Conservation (phyloP, 2,797 vertebrate species). For the Myoxocephalus aenaeus region DNA sequence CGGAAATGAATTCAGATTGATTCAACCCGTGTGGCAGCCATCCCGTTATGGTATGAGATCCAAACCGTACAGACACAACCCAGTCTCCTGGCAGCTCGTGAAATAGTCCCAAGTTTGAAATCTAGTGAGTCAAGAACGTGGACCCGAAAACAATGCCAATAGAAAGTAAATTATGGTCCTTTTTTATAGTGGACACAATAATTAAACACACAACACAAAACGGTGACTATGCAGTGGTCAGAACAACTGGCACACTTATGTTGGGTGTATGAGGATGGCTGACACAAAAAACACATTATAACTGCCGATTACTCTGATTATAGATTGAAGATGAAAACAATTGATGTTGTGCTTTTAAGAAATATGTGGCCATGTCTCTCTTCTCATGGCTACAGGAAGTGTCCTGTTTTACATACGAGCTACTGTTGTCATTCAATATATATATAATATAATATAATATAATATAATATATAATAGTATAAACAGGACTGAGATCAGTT, state of each 20-base stretch:
- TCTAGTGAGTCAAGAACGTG: background rate
- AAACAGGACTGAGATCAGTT: slow-evolving; percentile 3
- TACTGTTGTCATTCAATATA: too few relatives aligned
- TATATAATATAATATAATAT: too few relatives aligned
- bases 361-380: too few relatives aligned
- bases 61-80: background rate
- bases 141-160: background rate
- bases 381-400: too few relatives aligned
- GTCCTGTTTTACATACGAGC: too few relatives aligned
- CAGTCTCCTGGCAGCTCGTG: background rate
- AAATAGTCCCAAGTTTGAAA: background rate
- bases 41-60: slow-evolving; percentile 1
- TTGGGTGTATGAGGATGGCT: background rate
- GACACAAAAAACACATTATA: too few relatives aligned
- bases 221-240: background rate
- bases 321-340: too few relatives aligned
- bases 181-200: background rate
- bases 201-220: background rate
- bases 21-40: slow-evolving; percentile 17
- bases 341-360: too few relatives aligned
- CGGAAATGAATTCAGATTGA: slow-evolving; percentile 9
- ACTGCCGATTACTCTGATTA: too few relatives aligned
- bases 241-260: background rate
- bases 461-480: too few relatives aligned
- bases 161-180: background rate